These are phyloP conservation scores for Microplitis deprimator DNA, from an alignment of 2,888 invertebrate genomes.

Conservation along the genomic window DNA sequence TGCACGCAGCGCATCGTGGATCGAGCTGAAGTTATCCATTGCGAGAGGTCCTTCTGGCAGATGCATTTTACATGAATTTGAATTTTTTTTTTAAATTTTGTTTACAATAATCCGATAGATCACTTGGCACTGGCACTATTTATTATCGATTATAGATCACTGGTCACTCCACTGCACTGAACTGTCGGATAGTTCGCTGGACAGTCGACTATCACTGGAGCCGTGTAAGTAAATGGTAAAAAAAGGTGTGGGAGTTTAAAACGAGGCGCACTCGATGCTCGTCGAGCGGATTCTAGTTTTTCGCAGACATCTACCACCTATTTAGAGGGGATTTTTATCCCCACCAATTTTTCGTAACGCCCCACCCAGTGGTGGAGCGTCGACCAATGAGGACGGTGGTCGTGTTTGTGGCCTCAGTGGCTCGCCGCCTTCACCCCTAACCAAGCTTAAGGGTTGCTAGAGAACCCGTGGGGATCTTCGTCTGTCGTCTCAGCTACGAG, in stretches of 20 bases:
- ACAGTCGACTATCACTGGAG: too few relatives aligned
- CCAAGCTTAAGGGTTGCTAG: constrained; percentile 55
- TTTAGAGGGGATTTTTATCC: constrained; percentile 71
- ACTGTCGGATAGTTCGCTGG: too few relatives aligned
- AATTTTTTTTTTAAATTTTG: constrained; percentile 11
- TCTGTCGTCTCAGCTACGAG: constrained; percentile 21
- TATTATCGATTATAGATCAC: neutral
- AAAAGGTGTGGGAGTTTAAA: constrained; percentile 14
- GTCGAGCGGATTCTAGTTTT: constrained; percentile 71
- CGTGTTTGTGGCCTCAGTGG: constrained; percentile 71
- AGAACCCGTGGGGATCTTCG: constrained; percentile 43
- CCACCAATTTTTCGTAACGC: constrained; percentile 68
- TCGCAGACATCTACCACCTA: constrained; percentile 68
- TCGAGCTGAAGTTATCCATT: constrained; percentile 82
- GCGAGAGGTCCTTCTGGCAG: constrained; percentile 78
- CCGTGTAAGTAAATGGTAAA: too few relatives aligned
- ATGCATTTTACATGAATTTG: constrained; percentile 75
- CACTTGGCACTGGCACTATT: neutral
- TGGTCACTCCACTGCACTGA: neutral
- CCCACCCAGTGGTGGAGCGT: constrained; percentile 68
- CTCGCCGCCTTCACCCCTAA: constrained; percentile 70
- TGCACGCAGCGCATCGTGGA: constrained; percentile 86
- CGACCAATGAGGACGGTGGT: constrained; percentile 71
- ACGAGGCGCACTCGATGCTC: constrained; percentile 66
- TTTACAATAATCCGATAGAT: neutral